These are phyloP conservation scores for Hemiscyllium ocellatum DNA, from an alignment of 2,113 vertebrate genomes.

Conservation along the genomic window DNA sequence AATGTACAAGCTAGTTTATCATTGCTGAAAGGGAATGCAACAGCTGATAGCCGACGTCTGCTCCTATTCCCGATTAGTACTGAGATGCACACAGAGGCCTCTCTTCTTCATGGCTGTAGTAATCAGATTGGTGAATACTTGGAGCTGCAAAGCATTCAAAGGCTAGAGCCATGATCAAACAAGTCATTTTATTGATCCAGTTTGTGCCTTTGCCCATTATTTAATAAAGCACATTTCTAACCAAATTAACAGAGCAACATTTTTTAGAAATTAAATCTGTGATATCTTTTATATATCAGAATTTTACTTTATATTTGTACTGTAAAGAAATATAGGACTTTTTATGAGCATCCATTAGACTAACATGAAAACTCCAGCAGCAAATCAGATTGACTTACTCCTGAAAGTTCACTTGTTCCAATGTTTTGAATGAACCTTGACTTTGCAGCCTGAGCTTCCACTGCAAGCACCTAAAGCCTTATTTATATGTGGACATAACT, in stretches of 20 bases:
- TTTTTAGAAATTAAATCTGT: background rate
- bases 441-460: background rate
- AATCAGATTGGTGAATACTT: background rate
- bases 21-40: conserved; percentile 61
- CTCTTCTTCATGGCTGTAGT: background rate
- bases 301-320: background rate
- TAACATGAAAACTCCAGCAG: background rate
- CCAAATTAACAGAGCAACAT: background rate
- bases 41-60: conserved; percentile 62
- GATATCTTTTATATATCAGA: background rate
- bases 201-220: background rate
- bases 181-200: background rate
- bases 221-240: background rate
- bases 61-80: conserved; percentile 12
- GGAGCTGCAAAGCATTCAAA: background rate
- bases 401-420: background rate
- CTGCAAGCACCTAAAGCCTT: background rate
- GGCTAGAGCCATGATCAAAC: background rate
- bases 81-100: background rate
- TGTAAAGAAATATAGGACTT: background rate
- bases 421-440: background rate
- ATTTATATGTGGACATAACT: background rate
- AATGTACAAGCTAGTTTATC: conserved; percentile 65
- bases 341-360: background rate
- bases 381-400: background rate